These are phyloP conservation scores for Pogoniulus pusillus DNA, from an alignment of 2,797 vertebrate genomes.

Conservation along the genomic window DNA sequence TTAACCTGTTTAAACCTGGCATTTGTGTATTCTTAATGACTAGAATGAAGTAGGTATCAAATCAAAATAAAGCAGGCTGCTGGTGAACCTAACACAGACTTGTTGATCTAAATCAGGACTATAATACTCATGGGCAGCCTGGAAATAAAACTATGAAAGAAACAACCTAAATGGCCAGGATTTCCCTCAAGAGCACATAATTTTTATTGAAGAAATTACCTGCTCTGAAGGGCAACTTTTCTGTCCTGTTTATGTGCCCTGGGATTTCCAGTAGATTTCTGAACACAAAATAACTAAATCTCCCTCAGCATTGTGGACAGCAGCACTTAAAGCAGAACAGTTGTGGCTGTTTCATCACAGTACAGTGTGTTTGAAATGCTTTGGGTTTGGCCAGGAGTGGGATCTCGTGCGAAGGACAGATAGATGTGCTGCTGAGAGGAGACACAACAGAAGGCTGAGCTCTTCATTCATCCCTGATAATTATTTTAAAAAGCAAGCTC, in stretches of 20 bases:
- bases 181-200: neutral
- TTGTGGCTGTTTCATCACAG: neutral
- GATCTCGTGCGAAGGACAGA: neutral
- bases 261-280: neutral
- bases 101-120: neutral
- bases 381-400: neutral
- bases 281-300: neutral
- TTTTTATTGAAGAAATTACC: neutral
- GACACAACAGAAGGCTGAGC: neutral
- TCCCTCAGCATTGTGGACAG: neutral
- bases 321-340: neutral
- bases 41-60: neutral
- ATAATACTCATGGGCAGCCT: neutral
- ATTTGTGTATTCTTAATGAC: neutral
- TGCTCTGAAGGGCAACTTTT: neutral
- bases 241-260: neutral
- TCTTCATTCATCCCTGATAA: neutral
- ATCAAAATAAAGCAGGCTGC: neutral
- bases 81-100: neutral
- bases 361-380: neutral
- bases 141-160: neutral
- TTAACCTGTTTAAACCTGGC: neutral
- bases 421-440: too few relatives aligned
- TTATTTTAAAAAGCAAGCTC: neutral
- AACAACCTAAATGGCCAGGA: neutral